phyloP scores from a whole-genome alignment of 2,888 invertebrate species.

The Apotomis betuletana region DNA sequence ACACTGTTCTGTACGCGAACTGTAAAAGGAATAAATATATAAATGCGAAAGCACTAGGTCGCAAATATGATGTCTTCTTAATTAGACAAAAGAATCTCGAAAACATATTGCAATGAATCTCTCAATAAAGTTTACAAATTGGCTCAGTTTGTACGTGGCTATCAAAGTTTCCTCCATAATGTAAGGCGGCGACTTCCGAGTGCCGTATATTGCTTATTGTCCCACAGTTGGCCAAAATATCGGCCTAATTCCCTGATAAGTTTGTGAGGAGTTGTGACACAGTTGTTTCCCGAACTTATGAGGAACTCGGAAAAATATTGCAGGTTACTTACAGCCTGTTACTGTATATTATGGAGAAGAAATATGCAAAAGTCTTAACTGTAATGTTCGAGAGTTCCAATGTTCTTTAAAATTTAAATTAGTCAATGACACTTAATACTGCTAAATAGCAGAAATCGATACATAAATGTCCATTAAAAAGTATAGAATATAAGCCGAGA shows the following conservation, averaged over 20 bases:
- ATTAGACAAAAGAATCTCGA: background rate
- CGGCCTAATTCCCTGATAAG: slow-evolving; percentile 18
- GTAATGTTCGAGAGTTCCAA: no score
- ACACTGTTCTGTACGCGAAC: no score
- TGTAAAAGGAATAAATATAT: no score
- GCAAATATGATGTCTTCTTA: no score
- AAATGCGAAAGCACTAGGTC: no score
- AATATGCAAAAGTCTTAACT: background rate
- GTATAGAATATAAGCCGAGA: no score
- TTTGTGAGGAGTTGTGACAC: slow-evolving; percentile 3
- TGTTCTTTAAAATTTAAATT: no score
- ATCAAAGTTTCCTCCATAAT: background rate
- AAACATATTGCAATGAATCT: background rate
- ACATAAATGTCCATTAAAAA: no score
- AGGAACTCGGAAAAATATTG: background rate
- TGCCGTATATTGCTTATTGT: slow-evolving; percentile 2
- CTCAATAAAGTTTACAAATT: background rate
- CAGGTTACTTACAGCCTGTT: background rate
- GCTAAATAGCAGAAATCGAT: no score
- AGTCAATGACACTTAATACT: no score
- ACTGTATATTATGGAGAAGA: background rate
- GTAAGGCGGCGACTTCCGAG: background rate
- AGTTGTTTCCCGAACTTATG: background rate
- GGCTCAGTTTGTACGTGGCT: background rate
- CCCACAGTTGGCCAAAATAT: slow-evolving; percentile 1